Evolutionary conservation across 1,140 invertebrate genomes (phyloP).

Genomic region (Polypedilum vanderplanki): DNA sequence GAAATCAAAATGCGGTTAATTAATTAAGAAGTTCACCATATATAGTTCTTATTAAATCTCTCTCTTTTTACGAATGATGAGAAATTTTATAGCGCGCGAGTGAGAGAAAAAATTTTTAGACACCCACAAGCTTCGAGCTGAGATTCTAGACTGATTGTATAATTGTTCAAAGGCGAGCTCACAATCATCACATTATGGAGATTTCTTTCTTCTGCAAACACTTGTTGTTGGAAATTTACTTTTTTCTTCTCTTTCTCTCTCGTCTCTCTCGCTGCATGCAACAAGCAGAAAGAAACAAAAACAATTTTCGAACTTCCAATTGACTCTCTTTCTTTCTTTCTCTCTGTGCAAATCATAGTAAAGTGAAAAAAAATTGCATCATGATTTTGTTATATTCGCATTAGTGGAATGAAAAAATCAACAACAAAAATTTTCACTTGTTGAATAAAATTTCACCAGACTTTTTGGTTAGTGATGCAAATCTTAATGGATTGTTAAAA

Average conservation of each 20-base stretch:
- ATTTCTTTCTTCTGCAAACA: slow-evolving; percentile 12
- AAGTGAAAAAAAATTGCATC: slow-evolving; percentile 5
- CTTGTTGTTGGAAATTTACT: slow-evolving; percentile 10
- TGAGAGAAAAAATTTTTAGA: not conserved
- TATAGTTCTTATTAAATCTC: not conserved
- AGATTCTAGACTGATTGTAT: slow-evolving; percentile 18
- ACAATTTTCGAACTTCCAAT: not conserved
- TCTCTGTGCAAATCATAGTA: not conserved
- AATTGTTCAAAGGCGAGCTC: not conserved
- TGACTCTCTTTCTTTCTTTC: too few species aligned
- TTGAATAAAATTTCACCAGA: not conserved
- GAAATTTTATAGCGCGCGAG: not conserved
- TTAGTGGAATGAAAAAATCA: not conserved
- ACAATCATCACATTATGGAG: slow-evolving; percentile 16
- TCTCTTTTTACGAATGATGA: not conserved
- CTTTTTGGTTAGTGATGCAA: too few species aligned
- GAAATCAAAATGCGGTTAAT: not conserved
- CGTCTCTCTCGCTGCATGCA: not conserved
- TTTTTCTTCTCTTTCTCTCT: not conserved
- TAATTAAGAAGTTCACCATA: not conserved
- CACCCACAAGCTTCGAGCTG: slow-evolving; percentile 15
- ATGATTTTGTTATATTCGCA: not conserved
- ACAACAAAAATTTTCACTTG: not conserved
- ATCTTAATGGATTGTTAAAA: too few species aligned
- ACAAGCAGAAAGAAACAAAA: not conserved